phyloP scores from a whole-genome alignment of 2,888 invertebrate genomes.

The Oscheius sp. region DNA sequence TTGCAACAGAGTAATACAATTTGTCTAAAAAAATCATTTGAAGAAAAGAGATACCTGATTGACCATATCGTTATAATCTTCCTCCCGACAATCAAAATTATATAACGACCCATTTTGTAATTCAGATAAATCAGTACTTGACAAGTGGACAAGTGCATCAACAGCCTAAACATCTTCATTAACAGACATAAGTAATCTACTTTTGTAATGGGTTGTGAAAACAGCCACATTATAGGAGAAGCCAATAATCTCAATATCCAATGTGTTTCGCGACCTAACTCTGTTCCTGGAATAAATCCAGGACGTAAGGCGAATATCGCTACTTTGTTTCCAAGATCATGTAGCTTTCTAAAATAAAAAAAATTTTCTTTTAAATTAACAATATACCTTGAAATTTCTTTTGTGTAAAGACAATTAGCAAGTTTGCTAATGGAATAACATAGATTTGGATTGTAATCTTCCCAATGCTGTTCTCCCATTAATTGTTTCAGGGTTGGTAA shows the following conservation, averaged over 20 bases:
- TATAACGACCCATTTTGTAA: constrained; percentile 80
- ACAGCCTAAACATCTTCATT: constrained; percentile 77
- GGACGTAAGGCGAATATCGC: constrained; percentile 57
- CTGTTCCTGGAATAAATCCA: constrained; percentile 56
- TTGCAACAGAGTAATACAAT: not conserved
- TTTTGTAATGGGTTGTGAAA: constrained; percentile 62
- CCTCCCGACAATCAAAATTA: constrained; percentile 53
- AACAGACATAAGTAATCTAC: constrained; percentile 29
- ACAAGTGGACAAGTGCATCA: constrained; percentile 82
- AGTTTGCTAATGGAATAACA: constrained; percentile 70
- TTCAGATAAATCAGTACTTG: constrained; percentile 78
- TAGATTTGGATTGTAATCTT: constrained; percentile 61
- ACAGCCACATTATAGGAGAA: constrained; percentile 64
- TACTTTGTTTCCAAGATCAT: constrained; percentile 12
- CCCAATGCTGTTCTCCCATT: constrained; percentile 49
- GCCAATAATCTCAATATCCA: constrained; percentile 61
- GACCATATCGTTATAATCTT: constrained; percentile 46
- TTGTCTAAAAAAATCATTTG: not conserved
- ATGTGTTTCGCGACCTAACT: constrained; percentile 62
- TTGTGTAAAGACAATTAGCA: constrained; percentile 63
- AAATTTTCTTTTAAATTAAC: not conserved
- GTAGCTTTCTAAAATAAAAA: constrained; percentile 23
- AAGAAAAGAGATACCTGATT: not conserved
- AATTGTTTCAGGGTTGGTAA: constrained; percentile 37
- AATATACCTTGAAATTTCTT: constrained; percentile 29